A percentile compares a stretch with the other conserved stretches of the same genome.
These are phyloP conservation scores for Eilema sororculum DNA, from an alignment of 2,888 invertebrate species.

Conservation along the genomic window DNA sequence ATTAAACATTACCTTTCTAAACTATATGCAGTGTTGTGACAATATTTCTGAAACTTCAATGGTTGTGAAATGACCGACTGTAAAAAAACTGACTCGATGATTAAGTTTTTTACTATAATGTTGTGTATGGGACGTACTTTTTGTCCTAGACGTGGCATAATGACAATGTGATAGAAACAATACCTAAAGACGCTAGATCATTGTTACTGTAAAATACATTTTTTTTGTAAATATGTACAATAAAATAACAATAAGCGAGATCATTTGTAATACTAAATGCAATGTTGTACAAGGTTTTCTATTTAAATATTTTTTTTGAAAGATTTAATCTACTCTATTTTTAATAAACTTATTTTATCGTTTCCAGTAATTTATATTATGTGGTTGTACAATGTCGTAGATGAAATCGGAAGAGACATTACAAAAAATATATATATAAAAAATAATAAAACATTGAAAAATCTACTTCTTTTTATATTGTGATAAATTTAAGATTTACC, in stretches of 20 bases:
- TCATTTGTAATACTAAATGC: conserved; percentile 83
- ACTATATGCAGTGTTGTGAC: conserved; percentile 56
- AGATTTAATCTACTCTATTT: conserved; percentile 86
- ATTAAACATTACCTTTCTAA: conserved; percentile 22
- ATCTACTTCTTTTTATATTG: conserved; percentile 80
- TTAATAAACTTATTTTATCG: conserved; percentile 86
- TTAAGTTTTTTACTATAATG: conserved; percentile 53
- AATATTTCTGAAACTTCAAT: conserved; percentile 57
- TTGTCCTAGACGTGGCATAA: conserved; percentile 46
- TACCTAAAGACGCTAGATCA: conserved; percentile 86
- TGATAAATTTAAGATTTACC: conserved; percentile 60
- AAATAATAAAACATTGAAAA: conserved; percentile 85
- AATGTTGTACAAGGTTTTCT: conserved; percentile 86
- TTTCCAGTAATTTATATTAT: conserved; percentile 86
- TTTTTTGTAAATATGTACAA: conserved; percentile 86
- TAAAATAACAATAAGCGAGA: conserved; percentile 81
- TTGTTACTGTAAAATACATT: conserved; percentile 86
- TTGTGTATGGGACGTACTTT: conserved; percentile 46
- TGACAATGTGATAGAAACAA: conserved; percentile 85
- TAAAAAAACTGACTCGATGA: conserved; percentile 46
- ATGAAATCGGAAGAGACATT: conserved; percentile 81
- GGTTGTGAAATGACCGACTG: conserved; percentile 74
- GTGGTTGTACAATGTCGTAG: conserved; percentile 85
- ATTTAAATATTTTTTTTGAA: conserved; percentile 84
- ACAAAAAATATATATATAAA: conserved; percentile 75